Base-by-base conservation (phyloP, 30 jellyfish, hydroid and myxozoan genomes). In the Aurelia aurita region DNA sequence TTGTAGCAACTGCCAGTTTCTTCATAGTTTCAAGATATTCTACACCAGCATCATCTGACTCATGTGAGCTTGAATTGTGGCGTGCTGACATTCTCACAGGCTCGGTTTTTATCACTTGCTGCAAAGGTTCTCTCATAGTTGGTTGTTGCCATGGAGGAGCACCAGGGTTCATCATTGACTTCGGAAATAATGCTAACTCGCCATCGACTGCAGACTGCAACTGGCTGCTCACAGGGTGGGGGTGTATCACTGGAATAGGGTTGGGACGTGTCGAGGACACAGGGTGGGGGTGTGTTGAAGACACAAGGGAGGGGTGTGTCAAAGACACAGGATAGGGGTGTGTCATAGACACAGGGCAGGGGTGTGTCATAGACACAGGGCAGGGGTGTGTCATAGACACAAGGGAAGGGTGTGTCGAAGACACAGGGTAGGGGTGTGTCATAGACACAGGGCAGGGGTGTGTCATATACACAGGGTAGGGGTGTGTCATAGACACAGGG, bases 11-110 rank as follows among this genome's bases (percentile, higher is more conserved):
- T n/a, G 86, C 68, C 86, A 74, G 26, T 74, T 54, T 47, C 51
- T 74, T 74, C 86, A 49, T 74, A 9, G 86, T 74, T 14, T 57
- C 58, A 14, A 74, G 86, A 32, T 74, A 74, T n/a, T 74, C 86
- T 15, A 12, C 58, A 7, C 74, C 86, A 49, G 26, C 79, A 20
- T 29, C 55, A 20, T 29, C 79, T 67, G 61, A 26, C 14, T 67
- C 60, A 35, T 19, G 21, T 67, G 59, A 14, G 22, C 14, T 67
- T 12, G 79, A 35, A 29, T 27, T 18, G 59, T 29, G 22, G 10
- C 25, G 79, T 67, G 79, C 79, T 12, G 71, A 59, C 71, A 59
- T 59, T 23, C 71, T 59, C 25, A 23, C 31, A 59, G 31, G 31
- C 31, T 59, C 31, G 25, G 31, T 23, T 23, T 59, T 59, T 20